phyloP scores from a whole-genome alignment of 2,113 vertebrate genomes.

The Anolis carolinensis region DNA sequence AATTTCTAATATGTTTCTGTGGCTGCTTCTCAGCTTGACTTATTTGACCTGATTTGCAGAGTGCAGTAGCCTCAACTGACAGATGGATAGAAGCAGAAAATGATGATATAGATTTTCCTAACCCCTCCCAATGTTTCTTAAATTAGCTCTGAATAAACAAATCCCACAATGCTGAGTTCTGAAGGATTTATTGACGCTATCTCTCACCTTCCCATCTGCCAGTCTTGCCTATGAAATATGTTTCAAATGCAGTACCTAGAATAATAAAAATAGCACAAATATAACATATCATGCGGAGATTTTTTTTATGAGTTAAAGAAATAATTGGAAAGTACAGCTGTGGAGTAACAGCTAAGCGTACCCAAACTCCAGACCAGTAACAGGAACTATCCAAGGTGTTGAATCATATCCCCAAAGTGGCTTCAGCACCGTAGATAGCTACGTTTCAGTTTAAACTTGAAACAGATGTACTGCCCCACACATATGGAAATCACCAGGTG shows the following conservation, averaged over 20 bases:
- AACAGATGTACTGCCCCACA: no score
- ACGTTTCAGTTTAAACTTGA: no score
- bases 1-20: neutral
- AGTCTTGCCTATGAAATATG: neutral
- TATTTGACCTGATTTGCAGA: neutral
- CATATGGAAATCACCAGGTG: no score
- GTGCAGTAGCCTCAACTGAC: neutral
- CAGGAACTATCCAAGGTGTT: neutral
- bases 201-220: neutral
- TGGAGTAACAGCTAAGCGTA: neutral
- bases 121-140: neutral
- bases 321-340: neutral
- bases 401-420: neutral
- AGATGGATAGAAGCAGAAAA: constrained; percentile 1
- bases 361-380: neutral
- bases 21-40: neutral
- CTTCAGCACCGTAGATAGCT: no score
- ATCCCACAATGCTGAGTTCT: neutral
- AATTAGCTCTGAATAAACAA: constrained; percentile 5
- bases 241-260: neutral
- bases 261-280: neutral
- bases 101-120: constrained; percentile 13
- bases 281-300: neutral
- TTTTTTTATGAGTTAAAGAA: neutral
- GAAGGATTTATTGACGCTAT: neutral